Evolutionary conservation across 2,113 vertebrate species (phyloP).

Genomic region (Pheucticus melanocephalus): DNA sequence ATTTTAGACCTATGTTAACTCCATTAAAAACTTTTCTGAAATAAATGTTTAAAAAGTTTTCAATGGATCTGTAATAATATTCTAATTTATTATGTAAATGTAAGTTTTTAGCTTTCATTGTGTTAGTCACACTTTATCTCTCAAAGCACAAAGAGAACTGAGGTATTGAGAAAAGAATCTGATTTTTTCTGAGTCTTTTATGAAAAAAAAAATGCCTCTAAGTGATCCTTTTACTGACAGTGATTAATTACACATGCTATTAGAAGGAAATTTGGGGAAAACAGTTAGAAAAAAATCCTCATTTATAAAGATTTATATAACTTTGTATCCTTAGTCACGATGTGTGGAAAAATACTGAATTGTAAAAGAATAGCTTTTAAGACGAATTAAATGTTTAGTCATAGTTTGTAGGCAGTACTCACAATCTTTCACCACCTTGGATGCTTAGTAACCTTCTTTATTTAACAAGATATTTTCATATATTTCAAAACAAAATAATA

Average conservation of each 20-base stretch:
- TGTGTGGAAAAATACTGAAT: not conserved
- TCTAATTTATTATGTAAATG: not conserved
- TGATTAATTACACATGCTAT: not conserved
- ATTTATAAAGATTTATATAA: not conserved
- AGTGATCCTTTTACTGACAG: not conserved
- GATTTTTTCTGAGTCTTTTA: not conserved
- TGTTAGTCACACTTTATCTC: not conserved
- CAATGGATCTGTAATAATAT: not conserved
- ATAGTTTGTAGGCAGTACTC: not conserved
- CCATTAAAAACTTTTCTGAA: not conserved
- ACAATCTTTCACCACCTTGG: not conserved
- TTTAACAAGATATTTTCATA: not conserved
- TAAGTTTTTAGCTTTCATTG: not conserved
- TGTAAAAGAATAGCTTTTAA: not conserved
- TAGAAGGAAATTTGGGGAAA: not conserved
- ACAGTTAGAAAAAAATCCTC: not conserved
- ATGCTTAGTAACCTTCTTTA: not conserved
- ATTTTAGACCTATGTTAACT: not conserved
- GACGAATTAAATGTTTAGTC: not conserved
- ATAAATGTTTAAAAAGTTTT: not conserved
- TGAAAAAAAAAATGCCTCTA: not conserved
- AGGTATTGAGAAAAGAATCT: not conserved
- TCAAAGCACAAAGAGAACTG: not conserved
- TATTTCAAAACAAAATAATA: not conserved
- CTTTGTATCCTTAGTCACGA: not conserved